phyloP scores from a whole-genome alignment of 2,888 invertebrate genomes.

The Branchinecta sandiegonensis region DNA sequence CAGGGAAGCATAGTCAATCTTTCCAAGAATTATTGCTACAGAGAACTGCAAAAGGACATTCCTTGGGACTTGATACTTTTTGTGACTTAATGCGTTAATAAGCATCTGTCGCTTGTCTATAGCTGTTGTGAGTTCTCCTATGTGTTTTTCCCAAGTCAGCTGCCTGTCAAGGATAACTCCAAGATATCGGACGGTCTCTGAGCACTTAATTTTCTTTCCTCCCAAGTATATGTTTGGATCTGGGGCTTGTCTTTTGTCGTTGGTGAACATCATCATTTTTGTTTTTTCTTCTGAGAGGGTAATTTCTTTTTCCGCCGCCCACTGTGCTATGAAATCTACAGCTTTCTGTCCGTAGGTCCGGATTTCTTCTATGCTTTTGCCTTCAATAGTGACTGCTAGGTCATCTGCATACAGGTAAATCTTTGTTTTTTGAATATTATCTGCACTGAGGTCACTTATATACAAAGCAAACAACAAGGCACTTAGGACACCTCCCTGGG shows the following conservation, averaged over 20 bases:
- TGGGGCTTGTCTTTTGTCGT: constrained; percentile 2
- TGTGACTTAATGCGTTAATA: background rate
- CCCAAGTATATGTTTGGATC: constrained; percentile 5
- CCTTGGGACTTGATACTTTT: background rate
- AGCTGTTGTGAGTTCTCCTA: too few relatives aligned
- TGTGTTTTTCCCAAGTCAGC: too few relatives aligned
- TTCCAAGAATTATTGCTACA: background rate
- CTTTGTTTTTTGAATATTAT: too few relatives aligned
- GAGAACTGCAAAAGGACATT: background rate
- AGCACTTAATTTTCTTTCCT: background rate
- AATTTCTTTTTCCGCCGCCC: constrained; percentile 7
- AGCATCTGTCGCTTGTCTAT: background rate
- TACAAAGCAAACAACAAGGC: too few relatives aligned
- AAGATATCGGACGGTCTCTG: constrained; percentile 1
- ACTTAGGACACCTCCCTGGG: too few relatives aligned
- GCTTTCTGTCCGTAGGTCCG: too few relatives aligned
- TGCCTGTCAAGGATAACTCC: background rate
- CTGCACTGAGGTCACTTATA: too few relatives aligned
- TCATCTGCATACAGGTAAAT: too few relatives aligned
- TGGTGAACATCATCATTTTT: constrained; percentile 3
- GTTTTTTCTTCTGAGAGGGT: constrained; percentile 7
- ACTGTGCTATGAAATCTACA: too few relatives aligned
- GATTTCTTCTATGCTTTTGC: too few relatives aligned
- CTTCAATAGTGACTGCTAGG: too few relatives aligned
- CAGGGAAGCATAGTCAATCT: background rate